Evolutionary conservation across 2,797 vertebrate genomes (phyloP), one percentile per base, ranked within the genome.

Genomic region (Naso thynnoides): DNA sequence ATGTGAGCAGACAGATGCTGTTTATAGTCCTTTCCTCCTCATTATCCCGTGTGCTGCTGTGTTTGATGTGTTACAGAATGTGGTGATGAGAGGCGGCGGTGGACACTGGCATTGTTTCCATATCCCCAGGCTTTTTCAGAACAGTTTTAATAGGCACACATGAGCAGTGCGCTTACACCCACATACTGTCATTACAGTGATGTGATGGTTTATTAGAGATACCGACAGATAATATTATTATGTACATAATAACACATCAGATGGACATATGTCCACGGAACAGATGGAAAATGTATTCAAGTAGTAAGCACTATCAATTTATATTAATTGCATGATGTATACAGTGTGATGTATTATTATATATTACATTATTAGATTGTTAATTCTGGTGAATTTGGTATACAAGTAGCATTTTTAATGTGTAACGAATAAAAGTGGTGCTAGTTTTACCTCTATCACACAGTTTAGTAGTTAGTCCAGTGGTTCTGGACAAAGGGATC

Each of bases 21-120:
- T 88, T 81, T 86, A 79, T 82, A 81, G 80, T 78, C 31, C 57
- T 85, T 55, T 90, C 81, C 74, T 76, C 72, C 65, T 84, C 77
- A 83, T 87, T 85, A 82, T 86, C 75, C 74, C 31, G 78, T 42
- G 56, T 49, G 81, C 83, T 56, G 84, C 69, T 74, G 83, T 53
- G 82, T 84, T 83, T 88, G 76, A 87, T 83, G 85, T 82, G 73
- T 80, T 79, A 65, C 82, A 86, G 73, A 58, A 62, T 45, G 83
- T 29, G 47, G 59, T 55, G 86, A 86, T 79, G 85, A 82, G 83
- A 84, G 82, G 78, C 76, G 55, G 83, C 38, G 23, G 70, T 67
- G 88, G 87, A 90, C 86, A 70, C 70, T 69, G 77, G 54, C 71
- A 76, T 90, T 88, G 82, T 88, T 84, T 84, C 75, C 48, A 26